Conservation (phyloP, 2,113 vertebrate species). For the Thermophis baileyi region DNA sequence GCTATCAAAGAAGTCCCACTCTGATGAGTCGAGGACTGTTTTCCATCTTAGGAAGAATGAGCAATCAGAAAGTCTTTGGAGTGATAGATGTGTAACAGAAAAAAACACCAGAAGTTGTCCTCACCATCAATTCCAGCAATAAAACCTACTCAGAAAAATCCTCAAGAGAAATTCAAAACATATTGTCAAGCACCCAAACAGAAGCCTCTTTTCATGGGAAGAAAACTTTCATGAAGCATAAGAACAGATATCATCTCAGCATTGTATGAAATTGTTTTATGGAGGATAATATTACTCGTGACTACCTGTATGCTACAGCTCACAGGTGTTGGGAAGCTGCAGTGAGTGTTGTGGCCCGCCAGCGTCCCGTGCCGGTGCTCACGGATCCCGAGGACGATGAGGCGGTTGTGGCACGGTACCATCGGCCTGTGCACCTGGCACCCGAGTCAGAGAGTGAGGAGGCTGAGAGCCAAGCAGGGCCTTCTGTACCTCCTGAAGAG, state of each 20-base stretch:
- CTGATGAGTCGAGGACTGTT: background rate
- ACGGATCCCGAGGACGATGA: too few species aligned
- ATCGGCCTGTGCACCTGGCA: too few species aligned
- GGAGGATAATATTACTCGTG: background rate
- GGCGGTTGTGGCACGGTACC: too few species aligned
- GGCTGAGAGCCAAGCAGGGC: too few species aligned
- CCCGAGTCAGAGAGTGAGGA: too few species aligned
- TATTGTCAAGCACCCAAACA: background rate
- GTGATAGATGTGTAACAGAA: background rate
- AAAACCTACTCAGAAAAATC: background rate
- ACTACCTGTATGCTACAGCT: background rate
- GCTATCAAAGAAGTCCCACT: background rate
- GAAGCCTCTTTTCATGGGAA: background rate
- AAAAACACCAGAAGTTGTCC: background rate
- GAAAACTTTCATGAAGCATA: background rate
- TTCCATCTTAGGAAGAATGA: background rate
- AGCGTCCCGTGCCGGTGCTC: too few species aligned
- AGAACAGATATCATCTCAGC: background rate
- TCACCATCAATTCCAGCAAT: background rate
- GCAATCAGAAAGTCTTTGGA: background rate
- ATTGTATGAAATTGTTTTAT: background rate
- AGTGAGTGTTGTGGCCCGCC: too few species aligned
- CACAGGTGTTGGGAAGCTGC: background rate
- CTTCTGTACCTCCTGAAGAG: too few species aligned
- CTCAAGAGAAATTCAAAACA: background rate